Evolutionary conservation across 2,888 invertebrate species (phyloP).

Genomic region (Acronicta psi): DNA sequence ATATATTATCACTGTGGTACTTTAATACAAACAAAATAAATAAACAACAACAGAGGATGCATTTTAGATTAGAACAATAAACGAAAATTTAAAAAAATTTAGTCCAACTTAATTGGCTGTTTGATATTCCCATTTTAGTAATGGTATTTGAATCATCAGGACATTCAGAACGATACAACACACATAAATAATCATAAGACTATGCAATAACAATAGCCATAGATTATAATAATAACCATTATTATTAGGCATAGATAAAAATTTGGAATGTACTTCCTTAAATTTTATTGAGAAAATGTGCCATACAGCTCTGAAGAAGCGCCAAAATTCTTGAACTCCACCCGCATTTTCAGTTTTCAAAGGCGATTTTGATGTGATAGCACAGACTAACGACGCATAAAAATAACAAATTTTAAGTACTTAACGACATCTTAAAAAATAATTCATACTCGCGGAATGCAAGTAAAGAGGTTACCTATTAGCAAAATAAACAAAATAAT

Average conservation of each 20-base stretch:
- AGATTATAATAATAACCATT: slow-evolving; percentile 49
- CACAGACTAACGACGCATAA: slow-evolving; percentile 13
- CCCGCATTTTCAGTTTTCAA: slow-evolving; percentile 9
- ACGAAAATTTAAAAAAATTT: slow-evolving; percentile 11
- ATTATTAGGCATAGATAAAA: slow-evolving; percentile 31
- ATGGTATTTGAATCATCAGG: slow-evolving; percentile 15
- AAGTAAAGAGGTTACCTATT: slow-evolving; percentile 13
- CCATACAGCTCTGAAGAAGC: slow-evolving; percentile 46
- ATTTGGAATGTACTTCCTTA: slow-evolving; percentile 67
- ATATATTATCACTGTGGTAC: not conserved
- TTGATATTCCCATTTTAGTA: slow-evolving; percentile 18
- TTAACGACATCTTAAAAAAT: not conserved
- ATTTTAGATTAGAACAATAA: slow-evolving; percentile 1
- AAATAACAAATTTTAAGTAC: slow-evolving; percentile 1
- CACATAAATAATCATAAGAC: slow-evolving; percentile 37
- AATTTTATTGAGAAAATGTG: slow-evolving; percentile 41
- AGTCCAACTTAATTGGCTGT: slow-evolving; percentile 41
- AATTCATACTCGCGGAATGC: not conserved
- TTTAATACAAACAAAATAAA: not conserved
- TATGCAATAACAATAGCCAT: slow-evolving; percentile 52
- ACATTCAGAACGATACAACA: slow-evolving; percentile 25
- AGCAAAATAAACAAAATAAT: slow-evolving; percentile 45
- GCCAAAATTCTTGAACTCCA: slow-evolving; percentile 33
- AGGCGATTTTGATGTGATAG: not conserved
- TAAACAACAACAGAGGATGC: not conserved